These are phyloP conservation scores for Stichodactyla mertensii DNA, from an alignment of 64 coral and sea anemone species.

Conservation along the genomic window DNA sequence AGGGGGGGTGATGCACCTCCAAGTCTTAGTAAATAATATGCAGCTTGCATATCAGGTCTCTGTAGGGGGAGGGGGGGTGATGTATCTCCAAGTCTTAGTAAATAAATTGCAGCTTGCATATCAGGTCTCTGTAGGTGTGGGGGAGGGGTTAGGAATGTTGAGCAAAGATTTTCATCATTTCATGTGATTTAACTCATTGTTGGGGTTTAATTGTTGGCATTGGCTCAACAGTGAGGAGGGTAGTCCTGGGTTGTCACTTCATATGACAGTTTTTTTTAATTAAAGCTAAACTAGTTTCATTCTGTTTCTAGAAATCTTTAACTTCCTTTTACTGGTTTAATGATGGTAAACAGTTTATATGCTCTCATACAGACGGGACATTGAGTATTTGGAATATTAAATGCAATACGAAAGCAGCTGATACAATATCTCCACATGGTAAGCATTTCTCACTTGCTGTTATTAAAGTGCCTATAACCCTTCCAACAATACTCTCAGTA, in stretches of 20 bases:
- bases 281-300: neutral
- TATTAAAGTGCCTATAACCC: too few species aligned
- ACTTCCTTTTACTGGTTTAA: conserved; percentile 77
- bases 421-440: conserved; percentile 63
- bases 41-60: too few species aligned
- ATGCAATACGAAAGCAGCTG: conserved; percentile 47
- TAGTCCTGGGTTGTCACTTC: too few species aligned
- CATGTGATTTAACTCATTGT: conserved; percentile 25
- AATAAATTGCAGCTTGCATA: too few species aligned
- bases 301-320: conserved; percentile 26
- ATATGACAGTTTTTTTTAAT: neutral
- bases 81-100: neutral
- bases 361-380: conserved; percentile 68
- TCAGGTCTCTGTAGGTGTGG: neutral
- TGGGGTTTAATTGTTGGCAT: too few species aligned
- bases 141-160: neutral
- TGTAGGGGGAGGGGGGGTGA: too few species aligned
- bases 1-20: too few species aligned
- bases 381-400: conserved; percentile 66
- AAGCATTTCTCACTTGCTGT: neutral
- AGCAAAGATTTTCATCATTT: conserved; percentile 53
- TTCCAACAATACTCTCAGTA: too few species aligned
- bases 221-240: too few species aligned
- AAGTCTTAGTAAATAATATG: too few species aligned
- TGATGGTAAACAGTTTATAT: conserved; percentile 95